Conservation (phyloP, 1,140 invertebrate genomes). For the Drosophila truncata region DNA sequence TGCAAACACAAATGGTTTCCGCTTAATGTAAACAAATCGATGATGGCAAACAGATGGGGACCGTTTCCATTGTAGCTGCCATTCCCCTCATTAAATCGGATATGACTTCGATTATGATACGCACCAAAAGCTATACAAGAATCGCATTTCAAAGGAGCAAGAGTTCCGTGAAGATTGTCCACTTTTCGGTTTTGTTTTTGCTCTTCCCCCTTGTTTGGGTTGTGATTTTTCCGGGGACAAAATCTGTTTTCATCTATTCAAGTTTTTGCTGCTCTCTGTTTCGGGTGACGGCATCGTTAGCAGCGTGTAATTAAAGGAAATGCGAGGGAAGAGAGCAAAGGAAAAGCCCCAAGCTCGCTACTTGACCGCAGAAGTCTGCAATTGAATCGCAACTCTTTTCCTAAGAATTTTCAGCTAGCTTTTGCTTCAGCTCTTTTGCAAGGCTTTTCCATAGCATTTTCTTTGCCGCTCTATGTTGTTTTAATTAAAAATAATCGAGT, state of each 20-base stretch:
- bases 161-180: constrained; percentile 32
- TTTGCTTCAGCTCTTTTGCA: constrained; percentile 2
- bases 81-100: constrained; percentile 47
- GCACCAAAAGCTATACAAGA: constrained; percentile 26
- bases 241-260: constrained; percentile 19
- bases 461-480: constrained; percentile 57
- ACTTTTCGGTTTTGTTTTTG: constrained; percentile 3
- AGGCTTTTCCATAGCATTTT: constrained; percentile 2
- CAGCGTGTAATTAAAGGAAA: constrained; percentile 60
- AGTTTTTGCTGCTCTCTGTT: background rate
- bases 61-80: background rate
- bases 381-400: constrained; percentile 41
- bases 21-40: constrained; percentile 63
- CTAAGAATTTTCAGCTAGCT: constrained; percentile 25
- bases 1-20: constrained; percentile 63
- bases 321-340: constrained; percentile 18
- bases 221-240: constrained; percentile 19
- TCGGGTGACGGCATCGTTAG: constrained; percentile 48
- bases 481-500: constrained; percentile 78
- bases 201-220: constrained; percentile 3
- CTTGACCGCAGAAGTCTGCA: constrained; percentile 49
- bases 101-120: constrained; percentile 60
- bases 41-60: constrained; percentile 39
- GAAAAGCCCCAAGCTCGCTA: constrained; percentile 33
- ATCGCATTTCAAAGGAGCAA: constrained; percentile 55